A percentile compares a stretch with the other conserved stretches of the same genome.
phyloP scores from a whole-genome alignment of 2,888 invertebrate genomes.

The Rhagonycha fulva region DNA sequence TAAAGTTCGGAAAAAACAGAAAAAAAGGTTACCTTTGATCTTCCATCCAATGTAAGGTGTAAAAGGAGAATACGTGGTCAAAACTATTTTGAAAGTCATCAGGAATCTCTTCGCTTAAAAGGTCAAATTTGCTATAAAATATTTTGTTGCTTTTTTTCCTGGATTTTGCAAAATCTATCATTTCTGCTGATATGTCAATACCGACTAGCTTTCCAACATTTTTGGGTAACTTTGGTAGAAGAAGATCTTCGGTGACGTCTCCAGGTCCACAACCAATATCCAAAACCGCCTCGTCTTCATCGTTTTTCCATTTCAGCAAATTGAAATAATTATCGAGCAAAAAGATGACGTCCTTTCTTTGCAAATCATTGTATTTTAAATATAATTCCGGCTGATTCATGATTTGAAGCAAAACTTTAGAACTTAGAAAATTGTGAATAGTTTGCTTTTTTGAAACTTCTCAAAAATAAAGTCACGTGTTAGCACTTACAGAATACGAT shows the following conservation, averaged over 20 bases:
- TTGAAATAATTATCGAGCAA: constrained; percentile 67
- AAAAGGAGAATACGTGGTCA: constrained; percentile 76
- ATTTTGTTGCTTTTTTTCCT: constrained; percentile 57
- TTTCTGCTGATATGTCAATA: constrained; percentile 70
- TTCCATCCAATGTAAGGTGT: constrained; percentile 79
- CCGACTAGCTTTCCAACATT: constrained; percentile 63
- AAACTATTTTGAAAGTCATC: constrained; percentile 59
- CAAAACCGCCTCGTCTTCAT: constrained; percentile 59
- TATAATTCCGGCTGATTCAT: constrained; percentile 71
- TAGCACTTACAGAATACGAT: too few species aligned
- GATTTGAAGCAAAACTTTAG: constrained; percentile 41
- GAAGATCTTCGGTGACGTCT: constrained; percentile 65
- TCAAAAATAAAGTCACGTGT: neutral
- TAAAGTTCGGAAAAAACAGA: neutral
- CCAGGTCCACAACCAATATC: constrained; percentile 81
- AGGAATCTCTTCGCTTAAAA: constrained; percentile 59
- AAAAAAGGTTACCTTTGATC: constrained; percentile 64
- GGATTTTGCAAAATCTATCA: constrained; percentile 70
- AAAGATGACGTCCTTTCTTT: constrained; percentile 67
- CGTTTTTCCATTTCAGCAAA: constrained; percentile 56
- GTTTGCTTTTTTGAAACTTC: constrained; percentile 45
- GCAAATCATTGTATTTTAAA: constrained; percentile 68
- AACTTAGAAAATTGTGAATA: neutral
- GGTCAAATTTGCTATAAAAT: constrained; percentile 62
- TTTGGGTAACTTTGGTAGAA: constrained; percentile 62